Conservation (phyloP, 2,113 vertebrate genomes). For the Stigmatopora argus region DNA sequence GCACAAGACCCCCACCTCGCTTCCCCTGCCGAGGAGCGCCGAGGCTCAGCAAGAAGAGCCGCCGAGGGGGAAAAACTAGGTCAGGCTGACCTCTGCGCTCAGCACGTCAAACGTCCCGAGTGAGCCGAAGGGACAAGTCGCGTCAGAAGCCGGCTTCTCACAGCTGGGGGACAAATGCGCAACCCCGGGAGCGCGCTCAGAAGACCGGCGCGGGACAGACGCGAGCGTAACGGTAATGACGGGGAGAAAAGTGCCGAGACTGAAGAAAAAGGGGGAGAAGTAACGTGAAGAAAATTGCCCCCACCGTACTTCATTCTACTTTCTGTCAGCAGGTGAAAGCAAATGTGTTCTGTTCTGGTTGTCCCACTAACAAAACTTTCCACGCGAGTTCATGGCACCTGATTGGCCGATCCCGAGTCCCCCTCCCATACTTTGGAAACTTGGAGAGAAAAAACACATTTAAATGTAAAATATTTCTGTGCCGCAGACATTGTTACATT, state of each 20-base stretch:
- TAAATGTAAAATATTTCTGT: too few species aligned
- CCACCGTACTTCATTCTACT: neutral
- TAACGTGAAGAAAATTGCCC: neutral
- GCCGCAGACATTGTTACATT: too few species aligned
- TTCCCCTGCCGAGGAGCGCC: constrained; percentile 42
- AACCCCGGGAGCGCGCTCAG: constrained; percentile 35
- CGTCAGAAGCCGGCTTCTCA: constrained; percentile 65
- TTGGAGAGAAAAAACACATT: too few species aligned
- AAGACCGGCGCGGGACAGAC: constrained; percentile 45
- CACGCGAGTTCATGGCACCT: too few species aligned
- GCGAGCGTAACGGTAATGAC: constrained; percentile 6
- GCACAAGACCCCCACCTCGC: constrained; percentile 19
- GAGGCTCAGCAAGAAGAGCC: constrained; percentile 54
- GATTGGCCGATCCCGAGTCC: too few species aligned
- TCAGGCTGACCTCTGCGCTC: constrained; percentile 62
- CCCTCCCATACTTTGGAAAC: too few species aligned
- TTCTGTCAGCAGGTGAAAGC: too few species aligned
- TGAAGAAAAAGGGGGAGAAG: neutral
- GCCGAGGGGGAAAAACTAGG: constrained; percentile 59
- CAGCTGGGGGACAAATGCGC: constrained; percentile 50
- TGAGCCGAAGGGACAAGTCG: constrained; percentile 68
- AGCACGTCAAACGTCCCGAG: constrained; percentile 56
- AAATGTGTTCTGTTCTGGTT: too few species aligned
- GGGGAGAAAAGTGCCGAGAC: neutral
- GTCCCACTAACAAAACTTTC: too few species aligned